Percentiles rank a stretch among this genome's conserved stretches.
Evolutionary conservation across 2,797 vertebrate genomes (phyloP).

Genomic region (Arremon brunneinucha): DNA sequence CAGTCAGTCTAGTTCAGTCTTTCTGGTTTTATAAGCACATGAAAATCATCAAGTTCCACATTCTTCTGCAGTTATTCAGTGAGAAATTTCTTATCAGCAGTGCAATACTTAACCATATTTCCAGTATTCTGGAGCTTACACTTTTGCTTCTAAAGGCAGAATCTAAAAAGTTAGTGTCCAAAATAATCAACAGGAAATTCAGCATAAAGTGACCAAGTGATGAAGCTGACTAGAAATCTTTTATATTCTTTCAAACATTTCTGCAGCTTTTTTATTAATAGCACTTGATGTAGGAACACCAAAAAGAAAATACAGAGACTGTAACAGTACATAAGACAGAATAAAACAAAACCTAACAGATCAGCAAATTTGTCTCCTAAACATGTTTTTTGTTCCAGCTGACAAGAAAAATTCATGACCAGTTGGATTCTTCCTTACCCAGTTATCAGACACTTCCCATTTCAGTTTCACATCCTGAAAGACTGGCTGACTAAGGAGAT

Average conservation of each 20-base stretch:
- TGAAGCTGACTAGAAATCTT: not conserved
- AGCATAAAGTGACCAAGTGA: not conserved
- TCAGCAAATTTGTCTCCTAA: not conserved
- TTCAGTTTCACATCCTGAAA: not conserved
- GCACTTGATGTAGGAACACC: not conserved
- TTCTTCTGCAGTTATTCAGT: not conserved
- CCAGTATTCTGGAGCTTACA: not conserved
- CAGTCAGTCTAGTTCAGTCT: not conserved
- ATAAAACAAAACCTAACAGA: not conserved
- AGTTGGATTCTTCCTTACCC: not conserved
- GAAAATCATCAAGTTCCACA: not conserved
- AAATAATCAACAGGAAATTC: not conserved
- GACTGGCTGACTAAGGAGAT: not conserved
- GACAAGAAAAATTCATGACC: not conserved
- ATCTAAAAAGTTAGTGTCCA: not conserved
- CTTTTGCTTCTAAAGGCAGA: not conserved
- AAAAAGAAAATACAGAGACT: not conserved
- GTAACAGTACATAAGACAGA: not conserved
- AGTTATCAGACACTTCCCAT: not conserved
- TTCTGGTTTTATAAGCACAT: not conserved
- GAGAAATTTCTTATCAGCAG: not conserved
- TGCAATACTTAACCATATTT: not conserved
- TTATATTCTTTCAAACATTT: not conserved
- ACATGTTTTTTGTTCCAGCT: not conserved
- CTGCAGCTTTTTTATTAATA: not conserved